Percentiles rank a stretch among this genome's conserved stretches.
These are phyloP conservation scores for Sebastes melanostomus DNA, from an alignment of 2,797 vertebrate genomes.

Conservation along the genomic window DNA sequence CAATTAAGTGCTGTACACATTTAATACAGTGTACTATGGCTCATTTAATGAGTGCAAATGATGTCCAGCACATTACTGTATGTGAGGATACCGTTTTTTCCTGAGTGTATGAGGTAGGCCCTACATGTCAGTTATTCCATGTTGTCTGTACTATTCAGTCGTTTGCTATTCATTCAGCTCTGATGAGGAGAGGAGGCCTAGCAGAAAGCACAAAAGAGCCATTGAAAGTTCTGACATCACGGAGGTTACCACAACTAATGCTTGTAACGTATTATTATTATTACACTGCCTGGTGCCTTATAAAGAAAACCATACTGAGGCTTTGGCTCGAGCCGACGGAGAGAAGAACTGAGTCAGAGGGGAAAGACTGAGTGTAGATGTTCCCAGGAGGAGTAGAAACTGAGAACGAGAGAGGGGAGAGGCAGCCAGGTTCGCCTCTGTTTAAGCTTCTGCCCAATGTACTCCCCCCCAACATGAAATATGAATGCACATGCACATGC, in stretches of 20 bases:
- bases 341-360: slow-evolving; percentile 81
- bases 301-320: slow-evolving; percentile 70
- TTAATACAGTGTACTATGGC: neutral
- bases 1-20: neutral
- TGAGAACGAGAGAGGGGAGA: slow-evolving; percentile 42
- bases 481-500: slow-evolving; percentile 13
- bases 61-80: neutral
- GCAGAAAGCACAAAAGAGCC: slow-evolving; percentile 70
- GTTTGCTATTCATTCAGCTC: slow-evolving; percentile 27
- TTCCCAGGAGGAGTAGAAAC: slow-evolving; percentile 53
- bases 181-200: slow-evolving; percentile 38
- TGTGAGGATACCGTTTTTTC: slow-evolving; percentile 21
- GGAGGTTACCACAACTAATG: slow-evolving; percentile 63
- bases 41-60: neutral
- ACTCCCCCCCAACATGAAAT: slow-evolving; percentile 38
- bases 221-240: slow-evolving; percentile 74
- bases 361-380: slow-evolving; percentile 76
- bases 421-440: slow-evolving; percentile 60
- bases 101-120: neutral
- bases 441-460: slow-evolving; percentile 33
- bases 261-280: slow-evolving; percentile 70
- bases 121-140: slow-evolving; percentile 61
- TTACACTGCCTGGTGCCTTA: slow-evolving; percentile 62
- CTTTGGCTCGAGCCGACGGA: slow-evolving; percentile 61
- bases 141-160: slow-evolving; percentile 46